phyloP scores from a whole-genome alignment of 1,140 invertebrate species.

The Drosophila nasuta region DNA sequence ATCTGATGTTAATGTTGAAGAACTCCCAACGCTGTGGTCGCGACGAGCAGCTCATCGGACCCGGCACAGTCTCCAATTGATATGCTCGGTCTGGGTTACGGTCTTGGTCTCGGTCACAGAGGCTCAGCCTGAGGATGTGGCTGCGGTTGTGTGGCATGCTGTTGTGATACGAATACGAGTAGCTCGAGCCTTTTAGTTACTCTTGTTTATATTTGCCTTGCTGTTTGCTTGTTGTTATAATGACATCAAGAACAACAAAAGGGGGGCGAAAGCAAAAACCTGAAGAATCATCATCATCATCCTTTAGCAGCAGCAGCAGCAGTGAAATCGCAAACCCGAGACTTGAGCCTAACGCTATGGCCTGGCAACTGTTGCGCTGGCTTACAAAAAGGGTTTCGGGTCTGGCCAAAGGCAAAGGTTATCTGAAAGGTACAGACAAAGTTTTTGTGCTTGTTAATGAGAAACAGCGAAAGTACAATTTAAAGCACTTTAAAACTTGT shows the following conservation, averaged over 20 bases:
- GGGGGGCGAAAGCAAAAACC: conserved; percentile 1
- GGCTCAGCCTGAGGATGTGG: not conserved
- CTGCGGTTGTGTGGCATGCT: conserved; percentile 6
- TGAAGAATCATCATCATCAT: conserved; percentile 31
- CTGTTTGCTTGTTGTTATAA: conserved; percentile 60
- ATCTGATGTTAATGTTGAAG: conserved; percentile 45
- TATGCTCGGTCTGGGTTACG: not conserved
- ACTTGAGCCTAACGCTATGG: not conserved
- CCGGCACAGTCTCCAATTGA: not conserved
- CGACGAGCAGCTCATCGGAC: conserved; percentile 30
- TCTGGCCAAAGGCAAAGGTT: conserved; percentile 27
- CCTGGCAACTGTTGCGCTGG: conserved; percentile 60
- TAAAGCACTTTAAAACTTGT: conserved; percentile 61
- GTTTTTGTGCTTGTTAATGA: conserved; percentile 45
- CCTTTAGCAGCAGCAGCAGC: not conserved
- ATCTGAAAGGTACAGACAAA: conserved; percentile 6
- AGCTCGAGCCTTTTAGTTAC: conserved; percentile 57
- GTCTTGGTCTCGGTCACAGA: not conserved
- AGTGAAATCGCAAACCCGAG: not conserved
- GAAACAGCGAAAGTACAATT: conserved; percentile 38
- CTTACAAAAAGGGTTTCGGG: conserved; percentile 45
- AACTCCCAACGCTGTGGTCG: conserved; percentile 30
- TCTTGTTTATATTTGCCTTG: conserved; percentile 67
- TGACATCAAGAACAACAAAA: conserved; percentile 59
- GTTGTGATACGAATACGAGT: conserved; percentile 18